Evolutionary conservation across 2,113 vertebrate genomes (phyloP).

Genomic region (Danio rerio): GRCz12tu NC_133177.1:50873501-50874000

Average conservation of each 20-base stretch:
- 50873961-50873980: conserved; percentile 41
- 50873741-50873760: conserved; percentile 81
- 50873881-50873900: conserved; percentile 88
- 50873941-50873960: conserved; percentile 48
- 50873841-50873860: conserved; percentile 86
- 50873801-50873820: conserved; percentile 93
- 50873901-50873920: conserved; percentile 89
- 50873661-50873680: conserved; percentile 67
- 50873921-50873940: conserved; percentile 61
- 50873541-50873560: not conserved
- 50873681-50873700: conserved; percentile 68
- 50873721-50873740: conserved; percentile 94
- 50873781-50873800: conserved; percentile 85
- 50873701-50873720: conserved; percentile 84
- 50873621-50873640: conserved; percentile 56
- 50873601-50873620: too few species aligned
- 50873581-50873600: not conserved
- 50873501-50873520: conserved; percentile 7
- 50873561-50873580: not conserved
- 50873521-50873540: not conserved
- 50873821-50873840: conserved; percentile 90
- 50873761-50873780: conserved; percentile 97
- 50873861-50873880: conserved; percentile 85
- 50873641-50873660: conserved; percentile 60
- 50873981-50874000: conserved; percentile 60